Evolutionary conservation across 2,797 vertebrate genomes (phyloP), one percentile per base, ranked within the genome.

Genomic region (Sphaeramia orbicularis): DNA sequence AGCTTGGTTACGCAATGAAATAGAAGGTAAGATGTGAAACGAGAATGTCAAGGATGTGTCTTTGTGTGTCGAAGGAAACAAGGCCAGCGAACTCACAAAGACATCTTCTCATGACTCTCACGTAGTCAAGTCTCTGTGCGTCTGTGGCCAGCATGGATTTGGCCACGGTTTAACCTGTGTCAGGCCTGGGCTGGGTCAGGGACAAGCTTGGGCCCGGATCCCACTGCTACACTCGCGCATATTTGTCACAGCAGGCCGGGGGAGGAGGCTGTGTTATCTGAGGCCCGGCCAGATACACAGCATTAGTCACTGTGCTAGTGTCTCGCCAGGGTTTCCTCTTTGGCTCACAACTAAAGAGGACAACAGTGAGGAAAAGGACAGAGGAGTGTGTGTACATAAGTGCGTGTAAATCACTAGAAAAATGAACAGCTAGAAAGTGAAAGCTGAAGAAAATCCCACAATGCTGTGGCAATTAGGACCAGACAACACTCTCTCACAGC

Each of bases 161-260:
- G 88, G 92, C 81, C 91, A 89, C 79, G 89, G 88, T 92, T 91
- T 92, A 94, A 94, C 94, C 94, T 92, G 89, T 42, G 91, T 91
- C 90, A 88, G 94, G 93, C 91, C 92, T 93, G 92, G 93, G 92
- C 90, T 92, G 89, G 91, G 89, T 89, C 92, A 91, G 92, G 93
- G 95, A 94, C 94, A 91, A 85, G 72, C 48, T 49, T 58, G 80
- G 85, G 84, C 66, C 69, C 40, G 16, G 71, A 78, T 86, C 86
- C 84, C 85, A 84, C 48, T 32, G 27, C 86, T 88, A 53, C 64
- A 48, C 71, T 84, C 53, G 24, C 74, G 95, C 94, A 95, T 93
- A 93, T 94, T 94, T 96, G 95, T 96, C 95, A 95, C 94, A 96
- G 95, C 90, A 95, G 92, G 94, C 92, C 42, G 27, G 86, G 78